Percentiles rank a stretch among this genome's conserved stretches.
Evolutionary conservation across 2,888 invertebrate species (phyloP).

Genomic region (Timema podura): DNA sequence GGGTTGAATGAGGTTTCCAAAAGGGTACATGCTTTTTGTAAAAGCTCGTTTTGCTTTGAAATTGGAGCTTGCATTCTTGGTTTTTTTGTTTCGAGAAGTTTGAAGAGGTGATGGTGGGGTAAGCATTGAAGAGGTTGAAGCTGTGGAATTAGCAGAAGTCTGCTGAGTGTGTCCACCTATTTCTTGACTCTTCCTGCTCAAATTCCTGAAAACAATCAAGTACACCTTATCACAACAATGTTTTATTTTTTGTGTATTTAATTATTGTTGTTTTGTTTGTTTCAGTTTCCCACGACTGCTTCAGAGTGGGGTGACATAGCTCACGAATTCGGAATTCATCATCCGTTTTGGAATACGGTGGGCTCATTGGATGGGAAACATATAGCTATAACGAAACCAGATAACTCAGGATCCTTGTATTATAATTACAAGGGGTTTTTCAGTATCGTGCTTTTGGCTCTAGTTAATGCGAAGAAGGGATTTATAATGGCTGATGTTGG

Average conservation of each 20-base stretch:
- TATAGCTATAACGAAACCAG: neutral
- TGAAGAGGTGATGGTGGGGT: too few species aligned
- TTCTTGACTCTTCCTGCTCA: too few species aligned
- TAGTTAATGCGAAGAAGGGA: neutral
- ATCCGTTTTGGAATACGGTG: neutral
- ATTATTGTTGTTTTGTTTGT: neutral
- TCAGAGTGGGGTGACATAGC: neutral
- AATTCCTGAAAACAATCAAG: too few species aligned
- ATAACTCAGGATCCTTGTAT: neutral
- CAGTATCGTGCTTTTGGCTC: conserved; percentile 5
- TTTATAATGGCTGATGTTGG: conserved; percentile 5
- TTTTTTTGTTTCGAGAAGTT: too few species aligned
- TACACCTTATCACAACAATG: neutral
- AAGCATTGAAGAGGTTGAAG: too few species aligned
- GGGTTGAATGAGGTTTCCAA: too few species aligned
- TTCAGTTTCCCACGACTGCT: neutral
- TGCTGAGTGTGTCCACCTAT: too few species aligned
- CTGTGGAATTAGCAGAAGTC: too few species aligned
- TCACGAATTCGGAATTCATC: neutral
- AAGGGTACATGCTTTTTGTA: too few species aligned
- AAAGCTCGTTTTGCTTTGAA: too few species aligned
- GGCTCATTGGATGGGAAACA: conserved; percentile 7
- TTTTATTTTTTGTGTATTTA: neutral
- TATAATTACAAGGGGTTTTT: neutral
- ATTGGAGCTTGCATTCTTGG: too few species aligned